Evolutionary conservation across 1,140 invertebrate species (phyloP).

Genomic region (Heliconius nattereri): DNA sequence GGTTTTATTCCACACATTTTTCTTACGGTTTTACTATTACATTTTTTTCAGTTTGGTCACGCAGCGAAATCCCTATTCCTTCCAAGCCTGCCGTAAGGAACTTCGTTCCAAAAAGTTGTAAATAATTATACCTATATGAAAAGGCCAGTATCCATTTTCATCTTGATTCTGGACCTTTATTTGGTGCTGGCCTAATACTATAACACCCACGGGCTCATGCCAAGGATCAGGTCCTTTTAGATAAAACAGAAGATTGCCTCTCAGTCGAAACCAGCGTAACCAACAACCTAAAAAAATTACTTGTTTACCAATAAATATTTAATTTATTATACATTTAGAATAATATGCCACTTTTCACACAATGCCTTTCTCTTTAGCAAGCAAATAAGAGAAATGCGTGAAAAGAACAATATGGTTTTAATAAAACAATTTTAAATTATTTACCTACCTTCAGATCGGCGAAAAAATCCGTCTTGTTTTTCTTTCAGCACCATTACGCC

Average conservation of each 20-base stretch:
- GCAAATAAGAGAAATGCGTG: not conserved
- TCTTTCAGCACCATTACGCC: constrained; percentile 92
- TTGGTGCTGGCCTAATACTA: constrained; percentile 92
- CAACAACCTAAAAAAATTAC: constrained; percentile 84
- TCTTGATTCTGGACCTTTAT: constrained; percentile 77
- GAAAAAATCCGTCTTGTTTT: constrained; percentile 94
- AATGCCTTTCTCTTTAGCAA: not conserved
- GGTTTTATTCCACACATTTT: no score
- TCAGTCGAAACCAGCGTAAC: constrained; percentile 94
- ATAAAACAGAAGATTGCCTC: constrained; percentile 97
- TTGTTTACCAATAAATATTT: not conserved
- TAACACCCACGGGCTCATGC: constrained; percentile 92
- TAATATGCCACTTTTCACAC: not conserved
- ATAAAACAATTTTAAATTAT: not conserved
- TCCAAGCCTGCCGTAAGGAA: no score
- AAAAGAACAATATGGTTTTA: not conserved
- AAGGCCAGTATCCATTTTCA: constrained; percentile 84
- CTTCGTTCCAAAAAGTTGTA: constrained; percentile 22
- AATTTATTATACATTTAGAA: not conserved
- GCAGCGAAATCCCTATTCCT: no score
- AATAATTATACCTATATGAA: constrained; percentile 84
- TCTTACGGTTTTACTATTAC: no score
- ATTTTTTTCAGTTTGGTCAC: no score
- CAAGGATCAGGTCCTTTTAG: constrained; percentile 94
- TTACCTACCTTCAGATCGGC: constrained; percentile 95